These are phyloP conservation scores for Drosophila prosaltans DNA, from an alignment of 1,140 invertebrate species.

Conservation along the genomic window DNA sequence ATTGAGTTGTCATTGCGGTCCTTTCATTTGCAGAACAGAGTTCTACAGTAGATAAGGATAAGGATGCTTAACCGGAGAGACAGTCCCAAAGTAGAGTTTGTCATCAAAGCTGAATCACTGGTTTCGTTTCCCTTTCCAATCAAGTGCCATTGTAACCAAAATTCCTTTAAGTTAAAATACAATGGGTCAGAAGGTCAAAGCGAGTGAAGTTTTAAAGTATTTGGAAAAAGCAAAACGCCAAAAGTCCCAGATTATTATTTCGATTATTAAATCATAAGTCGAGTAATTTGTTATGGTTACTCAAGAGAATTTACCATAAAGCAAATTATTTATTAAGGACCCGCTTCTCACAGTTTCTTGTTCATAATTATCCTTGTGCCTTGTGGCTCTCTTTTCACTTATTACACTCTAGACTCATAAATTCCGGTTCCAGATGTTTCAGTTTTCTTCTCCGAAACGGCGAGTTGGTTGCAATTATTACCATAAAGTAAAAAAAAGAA, in stretches of 20 bases:
- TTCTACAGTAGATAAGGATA: constrained; percentile 30
- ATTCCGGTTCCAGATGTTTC: constrained; percentile 36
- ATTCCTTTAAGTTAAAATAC: not conserved
- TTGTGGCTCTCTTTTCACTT: constrained; percentile 2
- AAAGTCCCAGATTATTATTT: not conserved
- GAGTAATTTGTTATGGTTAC: not conserved
- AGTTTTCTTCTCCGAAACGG: constrained; percentile 23
- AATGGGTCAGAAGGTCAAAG: constrained; percentile 9
- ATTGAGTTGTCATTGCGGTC: constrained; percentile 63
- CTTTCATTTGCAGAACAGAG: constrained; percentile 61
- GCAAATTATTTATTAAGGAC: not conserved
- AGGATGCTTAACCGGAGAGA: constrained; percentile 35
- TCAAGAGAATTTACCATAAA: not conserved
- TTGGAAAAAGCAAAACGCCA: not conserved
- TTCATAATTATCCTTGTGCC: constrained; percentile 4
- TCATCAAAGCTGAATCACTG: not conserved
- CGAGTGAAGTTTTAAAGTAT: not conserved
- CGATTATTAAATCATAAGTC: not conserved
- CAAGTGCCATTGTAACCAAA: not conserved
- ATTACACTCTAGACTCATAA: constrained; percentile 38
- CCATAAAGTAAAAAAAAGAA: constrained; percentile 34
- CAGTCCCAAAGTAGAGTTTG: constrained; percentile 1
- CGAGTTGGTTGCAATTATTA: constrained; percentile 41
- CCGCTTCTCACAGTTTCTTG: not conserved
- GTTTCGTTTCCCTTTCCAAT: not conserved